Percentiles rank a stretch among this genome's conserved stretches.
Conservation (phyloP, 2,797 vertebrate species). For the Silurus aristotelis region DNA sequence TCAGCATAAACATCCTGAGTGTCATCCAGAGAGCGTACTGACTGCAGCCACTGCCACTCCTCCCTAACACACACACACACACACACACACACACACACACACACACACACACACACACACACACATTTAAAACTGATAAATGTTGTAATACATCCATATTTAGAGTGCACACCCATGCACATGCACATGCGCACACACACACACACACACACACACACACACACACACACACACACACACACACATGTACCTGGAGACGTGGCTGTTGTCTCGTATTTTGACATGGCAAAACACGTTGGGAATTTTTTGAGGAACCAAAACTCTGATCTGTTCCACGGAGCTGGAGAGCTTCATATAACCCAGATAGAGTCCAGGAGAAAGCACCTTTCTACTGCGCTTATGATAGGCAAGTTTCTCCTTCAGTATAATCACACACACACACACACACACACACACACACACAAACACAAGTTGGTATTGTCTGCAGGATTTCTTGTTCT, state of each 20-base stretch:
- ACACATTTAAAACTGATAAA: neutral
- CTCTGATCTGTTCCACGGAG: slow-evolving; percentile 89
- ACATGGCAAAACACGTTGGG: slow-evolving; percentile 89
- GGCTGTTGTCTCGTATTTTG: slow-evolving; percentile 86
- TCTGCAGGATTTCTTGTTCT: neutral
- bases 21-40: slow-evolving; percentile 77
- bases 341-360: slow-evolving; percentile 91
- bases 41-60: slow-evolving; percentile 92
- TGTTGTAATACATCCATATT: neutral
- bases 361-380: slow-evolving; percentile 85
- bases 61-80: slow-evolving; percentile 70
- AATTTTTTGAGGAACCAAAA: slow-evolving; percentile 84
- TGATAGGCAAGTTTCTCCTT: slow-evolving; percentile 91
- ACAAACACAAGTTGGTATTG: neutral
- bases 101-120: too few relatives aligned
- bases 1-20: slow-evolving; percentile 70
- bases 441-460: slow-evolving; percentile 14
- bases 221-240: slow-evolving; percentile 10
- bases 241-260: slow-evolving; percentile 81
- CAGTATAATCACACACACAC: slow-evolving; percentile 36
- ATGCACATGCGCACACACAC: neutral
- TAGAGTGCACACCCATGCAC: neutral
- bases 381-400: slow-evolving; percentile 79
- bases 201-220: neutral
- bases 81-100: slow-evolving; percentile 2